Conservation (phyloP, 2,888 invertebrate genomes). For the Apeira syringaria region DNA sequence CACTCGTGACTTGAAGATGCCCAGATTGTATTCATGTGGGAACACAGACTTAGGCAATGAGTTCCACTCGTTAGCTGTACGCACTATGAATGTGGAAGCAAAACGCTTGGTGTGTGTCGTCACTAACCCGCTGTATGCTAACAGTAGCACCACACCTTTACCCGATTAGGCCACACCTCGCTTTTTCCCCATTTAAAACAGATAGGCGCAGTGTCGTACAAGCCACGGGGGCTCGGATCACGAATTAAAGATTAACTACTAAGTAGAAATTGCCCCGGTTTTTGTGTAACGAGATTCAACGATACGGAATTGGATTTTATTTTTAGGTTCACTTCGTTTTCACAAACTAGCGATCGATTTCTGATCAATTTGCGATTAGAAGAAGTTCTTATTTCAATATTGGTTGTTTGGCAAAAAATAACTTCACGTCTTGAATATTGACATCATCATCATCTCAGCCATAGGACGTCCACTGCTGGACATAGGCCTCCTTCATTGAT, state of each 20-base stretch:
- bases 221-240: slow-evolving; percentile 50
- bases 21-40: no score
- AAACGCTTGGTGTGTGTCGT: no score
- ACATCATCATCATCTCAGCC: no score
- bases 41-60: no score
- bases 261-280: slow-evolving; percentile 49
- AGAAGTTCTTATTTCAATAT: no score
- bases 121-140: slow-evolving; percentile 29
- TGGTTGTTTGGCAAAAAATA: no score
- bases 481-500: slow-evolving; percentile 7
- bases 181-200: slow-evolving; percentile 55
- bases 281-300: slow-evolving; percentile 28
- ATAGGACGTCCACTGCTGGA: no score
- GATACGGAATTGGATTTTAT: slow-evolving; percentile 29
- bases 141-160: slow-evolving; percentile 28
- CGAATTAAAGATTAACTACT: slow-evolving; percentile 66
- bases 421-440: no score
- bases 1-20: no score
- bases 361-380: not conserved
- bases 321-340: slow-evolving; percentile 17
- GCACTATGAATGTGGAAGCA: no score
- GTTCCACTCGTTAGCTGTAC: no score
- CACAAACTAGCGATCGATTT: slow-evolving; percentile 15
- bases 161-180: slow-evolving; percentile 50
- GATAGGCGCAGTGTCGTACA: slow-evolving; percentile 61